These are phyloP conservation scores for Chrysocyon brachyurus DNA, from an alignment of 2,797 vertebrate species.

Conservation along the genomic window DNA sequence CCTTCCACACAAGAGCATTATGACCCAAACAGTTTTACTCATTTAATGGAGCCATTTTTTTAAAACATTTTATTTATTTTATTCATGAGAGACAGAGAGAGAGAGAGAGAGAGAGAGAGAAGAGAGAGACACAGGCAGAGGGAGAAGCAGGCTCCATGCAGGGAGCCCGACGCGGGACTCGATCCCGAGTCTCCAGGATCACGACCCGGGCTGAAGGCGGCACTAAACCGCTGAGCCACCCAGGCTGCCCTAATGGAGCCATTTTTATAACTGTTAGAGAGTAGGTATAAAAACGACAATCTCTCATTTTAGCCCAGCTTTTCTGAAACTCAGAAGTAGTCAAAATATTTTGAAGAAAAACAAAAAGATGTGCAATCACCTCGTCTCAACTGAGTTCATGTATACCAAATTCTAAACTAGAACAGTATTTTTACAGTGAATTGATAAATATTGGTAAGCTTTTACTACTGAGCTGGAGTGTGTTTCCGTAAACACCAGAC, in stretches of 20 bases:
- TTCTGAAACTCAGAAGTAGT: conserved; percentile 62
- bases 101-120: no score
- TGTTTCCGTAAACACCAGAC: not conserved
- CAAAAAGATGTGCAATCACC: conserved; percentile 24
- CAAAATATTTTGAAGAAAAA: conserved; percentile 69
- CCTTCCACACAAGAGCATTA: not conserved
- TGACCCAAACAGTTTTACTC: conserved; percentile 71
- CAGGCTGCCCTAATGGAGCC: conserved; percentile 25
- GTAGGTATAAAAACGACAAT: conserved; percentile 69
- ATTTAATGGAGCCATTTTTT: conserved; percentile 71
- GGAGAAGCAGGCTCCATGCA: no score
- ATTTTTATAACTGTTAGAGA: conserved; percentile 71
- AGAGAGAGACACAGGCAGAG: no score
- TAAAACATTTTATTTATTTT: no score
- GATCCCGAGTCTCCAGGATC: no score
- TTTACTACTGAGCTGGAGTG: conserved; percentile 23
- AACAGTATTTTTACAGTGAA: conserved; percentile 62
- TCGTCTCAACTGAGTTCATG: conserved; percentile 23
- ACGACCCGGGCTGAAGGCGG: accelerated
- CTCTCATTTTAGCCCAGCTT: conserved; percentile 67
- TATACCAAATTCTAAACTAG: conserved; percentile 21
- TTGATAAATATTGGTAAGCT: conserved; percentile 34
- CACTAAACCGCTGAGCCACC: no score
- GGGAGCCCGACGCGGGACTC: no score
- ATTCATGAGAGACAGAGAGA: no score